Percentiles rank a stretch among this genome's conserved stretches.
Evolutionary conservation across 2,113 vertebrate genomes (phyloP).

Genomic region (Peromyscus californicus): DNA sequence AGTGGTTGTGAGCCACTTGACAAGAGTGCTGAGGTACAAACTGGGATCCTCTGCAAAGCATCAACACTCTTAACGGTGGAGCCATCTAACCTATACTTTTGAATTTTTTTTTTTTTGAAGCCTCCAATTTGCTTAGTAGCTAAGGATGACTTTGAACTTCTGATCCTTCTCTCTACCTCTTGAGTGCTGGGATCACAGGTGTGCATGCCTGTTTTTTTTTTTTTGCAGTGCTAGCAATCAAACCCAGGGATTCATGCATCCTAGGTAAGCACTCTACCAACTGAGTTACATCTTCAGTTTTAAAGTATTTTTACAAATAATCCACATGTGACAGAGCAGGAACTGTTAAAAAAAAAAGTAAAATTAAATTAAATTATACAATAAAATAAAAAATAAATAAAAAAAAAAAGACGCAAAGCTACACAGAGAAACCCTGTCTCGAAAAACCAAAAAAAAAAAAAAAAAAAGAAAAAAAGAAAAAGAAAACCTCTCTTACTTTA

Average conservation of each 20-base stretch:
- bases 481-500: background rate
- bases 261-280: background rate
- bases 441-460: no score
- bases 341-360: background rate
- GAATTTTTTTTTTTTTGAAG: background rate
- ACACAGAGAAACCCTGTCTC: no score
- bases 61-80: background rate
- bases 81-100: background rate
- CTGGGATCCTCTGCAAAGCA: background rate
- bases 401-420: no score
- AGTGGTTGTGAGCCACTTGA: background rate
- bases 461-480: background rate
- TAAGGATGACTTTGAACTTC: background rate
- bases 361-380: no score
- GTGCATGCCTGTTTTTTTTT: background rate
- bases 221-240: background rate
- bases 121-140: background rate
- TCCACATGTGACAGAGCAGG: background rate
- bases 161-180: background rate
- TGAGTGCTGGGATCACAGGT: background rate
- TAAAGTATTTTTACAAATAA: background rate
- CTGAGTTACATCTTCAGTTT: background rate
- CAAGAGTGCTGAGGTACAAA: background rate
- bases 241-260: background rate
- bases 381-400: background rate